Base-by-base conservation (phyloP, 1,140 invertebrate species). In the Muscidifurax raptorellus region DNA sequence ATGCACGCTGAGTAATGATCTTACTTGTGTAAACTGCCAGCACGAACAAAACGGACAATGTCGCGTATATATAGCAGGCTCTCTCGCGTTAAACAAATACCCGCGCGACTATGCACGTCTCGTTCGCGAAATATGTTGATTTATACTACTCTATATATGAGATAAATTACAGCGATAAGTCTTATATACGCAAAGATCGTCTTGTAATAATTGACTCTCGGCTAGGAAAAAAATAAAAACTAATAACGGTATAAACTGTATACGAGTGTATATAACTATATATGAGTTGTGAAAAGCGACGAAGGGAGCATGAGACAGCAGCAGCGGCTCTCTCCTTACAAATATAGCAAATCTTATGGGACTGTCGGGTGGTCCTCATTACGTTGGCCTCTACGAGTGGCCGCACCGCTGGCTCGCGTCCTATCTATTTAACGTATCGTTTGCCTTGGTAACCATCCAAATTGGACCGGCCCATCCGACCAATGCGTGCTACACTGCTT, bases 341-440 rank as follows among this genome's bases (percentile, higher is more conserved):
- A 79, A 75, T 84, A 84, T 84, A 80, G 44, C 44, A 67, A 47
- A 44, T 59, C 76, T 78, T 77, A 83, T n/a, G 47, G 87, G 83
- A 89, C 89, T 91, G 87, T 91, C 92, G 92, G 92, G 92, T 93
- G 92, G 92, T 93, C 92, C 92, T 93, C 92, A 92, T 93, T 93
- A 93, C 91, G 91, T 90, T 80, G 85, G 88, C 85, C 87, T 90
- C 90, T 91, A 89, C 90, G 88, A 80, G 78, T 44, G 27, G 66
- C 22, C 66, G 59, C 30, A 1, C 86, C 80, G 87, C 82, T 30
- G 25, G 86, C 81, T 88, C 80, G 88, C 89, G 89, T 92, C 91
- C 92, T 93, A 93, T 93, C 92, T 93, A 92, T 92, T 92, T 92
- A 93, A 93, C 91, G 92, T 93, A 92, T 93, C 92, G 91, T 92